phyloP scores from a whole-genome alignment of 2,113 vertebrate species.

The Campylomormyrus tamandua region DNA sequence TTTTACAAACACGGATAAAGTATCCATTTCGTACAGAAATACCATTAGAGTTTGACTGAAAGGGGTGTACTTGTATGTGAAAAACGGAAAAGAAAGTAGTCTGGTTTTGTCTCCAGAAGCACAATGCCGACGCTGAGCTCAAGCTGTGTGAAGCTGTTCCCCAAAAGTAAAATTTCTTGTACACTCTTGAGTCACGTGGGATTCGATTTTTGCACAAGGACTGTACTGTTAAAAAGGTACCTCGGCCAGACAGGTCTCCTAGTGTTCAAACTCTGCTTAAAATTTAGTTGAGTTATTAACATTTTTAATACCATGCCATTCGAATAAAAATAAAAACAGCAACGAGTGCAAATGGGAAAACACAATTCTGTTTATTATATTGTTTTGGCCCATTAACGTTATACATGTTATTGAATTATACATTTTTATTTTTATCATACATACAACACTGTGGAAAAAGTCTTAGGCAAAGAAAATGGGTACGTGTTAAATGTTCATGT shows the following conservation, averaged over 20 bases:
- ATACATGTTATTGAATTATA: neutral
- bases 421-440: neutral
- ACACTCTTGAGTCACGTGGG: conserved; percentile 13
- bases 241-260: neutral
- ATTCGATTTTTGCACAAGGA: conserved; percentile 19
- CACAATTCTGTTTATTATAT: neutral
- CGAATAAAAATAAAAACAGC: neutral
- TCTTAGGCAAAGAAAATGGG: neutral
- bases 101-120: neutral
- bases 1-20: neutral
- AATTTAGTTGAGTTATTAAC: neutral
- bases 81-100: neutral
- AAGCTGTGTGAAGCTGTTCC: neutral
- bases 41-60: neutral
- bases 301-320: neutral
- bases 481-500: neutral
- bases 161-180: conserved; percentile 2
- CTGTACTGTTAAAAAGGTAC: neutral
- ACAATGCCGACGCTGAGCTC: neutral
- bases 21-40: neutral
- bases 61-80: neutral
- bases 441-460: neutral
- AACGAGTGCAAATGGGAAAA: neutral
- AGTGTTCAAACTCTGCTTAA: conserved; percentile 9
- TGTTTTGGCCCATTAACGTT: neutral